Evolutionary conservation across 2,113 vertebrate species (phyloP).

Genomic region (Maccullochella peelii): DNA sequence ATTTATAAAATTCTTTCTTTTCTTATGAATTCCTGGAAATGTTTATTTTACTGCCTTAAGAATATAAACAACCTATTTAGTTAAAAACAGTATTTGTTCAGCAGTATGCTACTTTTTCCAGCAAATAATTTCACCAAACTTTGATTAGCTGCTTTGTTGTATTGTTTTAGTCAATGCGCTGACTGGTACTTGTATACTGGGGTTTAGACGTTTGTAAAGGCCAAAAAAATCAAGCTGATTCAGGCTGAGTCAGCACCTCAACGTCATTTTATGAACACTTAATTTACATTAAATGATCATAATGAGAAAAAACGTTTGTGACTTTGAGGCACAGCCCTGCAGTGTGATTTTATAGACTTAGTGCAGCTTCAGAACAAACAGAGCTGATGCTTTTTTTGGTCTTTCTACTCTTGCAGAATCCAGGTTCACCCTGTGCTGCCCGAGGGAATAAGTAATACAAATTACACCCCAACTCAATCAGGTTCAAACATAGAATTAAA

Average conservation of each 20-base stretch:
- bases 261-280: background rate
- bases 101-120: background rate
- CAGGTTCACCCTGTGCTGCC: slow-evolving; percentile 27
- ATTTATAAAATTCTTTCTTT: background rate
- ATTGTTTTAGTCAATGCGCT: slow-evolving; percentile 1
- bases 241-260: slow-evolving; percentile 36
- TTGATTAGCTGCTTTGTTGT: background rate
- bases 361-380: background rate
- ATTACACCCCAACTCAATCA: slow-evolving; percentile 31
- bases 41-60: background rate
- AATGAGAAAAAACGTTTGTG: background rate
- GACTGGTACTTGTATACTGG: background rate
- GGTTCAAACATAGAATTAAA: slow-evolving; percentile 26
- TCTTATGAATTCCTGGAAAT: background rate
- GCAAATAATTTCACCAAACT: background rate
- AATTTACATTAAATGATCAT: slow-evolving; percentile 4
- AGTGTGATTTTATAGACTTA: slow-evolving; percentile 21
- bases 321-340: background rate
- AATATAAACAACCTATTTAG: background rate
- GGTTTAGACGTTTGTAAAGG: background rate
- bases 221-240: background rate
- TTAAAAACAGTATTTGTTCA: background rate
- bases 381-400: background rate
- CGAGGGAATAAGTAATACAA: slow-evolving; percentile 33
- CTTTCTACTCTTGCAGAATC: slow-evolving; percentile 27